Percentiles rank a stretch among this genome's conserved stretches.
phyloP scores from a whole-genome alignment of 2,797 vertebrate genomes.

The Darevskia mixta region DNA sequence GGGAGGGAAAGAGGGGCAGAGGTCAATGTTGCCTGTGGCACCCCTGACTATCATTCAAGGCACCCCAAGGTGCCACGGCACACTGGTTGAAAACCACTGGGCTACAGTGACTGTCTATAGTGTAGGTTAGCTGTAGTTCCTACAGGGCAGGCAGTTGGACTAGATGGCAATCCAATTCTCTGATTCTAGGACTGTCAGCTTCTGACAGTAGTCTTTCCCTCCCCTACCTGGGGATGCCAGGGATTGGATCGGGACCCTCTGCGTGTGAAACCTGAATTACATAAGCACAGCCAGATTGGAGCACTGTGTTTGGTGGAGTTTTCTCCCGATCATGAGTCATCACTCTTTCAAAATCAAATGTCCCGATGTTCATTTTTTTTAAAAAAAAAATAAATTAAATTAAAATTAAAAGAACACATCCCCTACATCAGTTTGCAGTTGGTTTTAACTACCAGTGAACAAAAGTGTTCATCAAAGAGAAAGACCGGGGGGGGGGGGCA shows the following conservation, averaged over 20 bases:
- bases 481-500: conserved; percentile 4
- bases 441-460: conserved; percentile 27
- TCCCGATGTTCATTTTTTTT: conserved; percentile 45
- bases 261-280: not conserved
- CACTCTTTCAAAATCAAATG: not conserved
- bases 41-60: too few species aligned
- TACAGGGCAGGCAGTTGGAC: too few species aligned
- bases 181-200: too few species aligned
- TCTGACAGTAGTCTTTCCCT: not conserved
- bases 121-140: too few species aligned
- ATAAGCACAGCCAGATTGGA: not conserved
- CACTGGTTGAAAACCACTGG: not conserved
- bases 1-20: too few species aligned
- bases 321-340: not conserved
- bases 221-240: too few species aligned
- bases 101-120: not conserved
- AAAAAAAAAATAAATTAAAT: not conserved
- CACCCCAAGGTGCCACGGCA: too few species aligned
- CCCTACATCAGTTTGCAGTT: conserved; percentile 44
- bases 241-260: too few species aligned
- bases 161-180: too few species aligned
- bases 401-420: conserved; percentile 43
- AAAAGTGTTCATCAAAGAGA: conserved; percentile 46
- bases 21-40: too few species aligned
- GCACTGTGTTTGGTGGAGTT: not conserved